These are phyloP conservation scores for Drosophila pegasa DNA, from an alignment of 2,888 invertebrate genomes.

Conservation along the genomic window DNA sequence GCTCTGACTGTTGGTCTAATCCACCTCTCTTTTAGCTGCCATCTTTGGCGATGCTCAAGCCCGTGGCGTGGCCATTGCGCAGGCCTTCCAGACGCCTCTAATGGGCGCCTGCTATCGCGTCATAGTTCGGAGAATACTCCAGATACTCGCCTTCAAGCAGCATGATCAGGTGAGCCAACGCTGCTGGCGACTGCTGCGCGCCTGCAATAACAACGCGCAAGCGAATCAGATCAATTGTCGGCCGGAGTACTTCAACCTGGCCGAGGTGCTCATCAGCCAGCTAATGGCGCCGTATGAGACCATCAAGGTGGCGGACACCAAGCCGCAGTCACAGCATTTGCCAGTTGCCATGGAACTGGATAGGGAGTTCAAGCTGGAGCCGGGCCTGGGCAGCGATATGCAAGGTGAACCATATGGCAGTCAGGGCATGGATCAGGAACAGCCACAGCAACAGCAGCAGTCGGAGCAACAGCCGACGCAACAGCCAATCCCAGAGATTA, in stretches of 20 bases:
- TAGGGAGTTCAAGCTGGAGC: slow-evolving; percentile 50
- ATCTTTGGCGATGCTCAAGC: slow-evolving; percentile 76
- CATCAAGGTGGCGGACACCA: slow-evolving; percentile 64
- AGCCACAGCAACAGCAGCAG: slow-evolving; percentile 22
- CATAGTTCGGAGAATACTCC: slow-evolving; percentile 81
- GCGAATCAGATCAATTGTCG: slow-evolving; percentile 79
- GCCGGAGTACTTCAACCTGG: slow-evolving; percentile 82
- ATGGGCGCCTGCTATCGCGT: slow-evolving; percentile 83
- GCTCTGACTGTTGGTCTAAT: not conserved
- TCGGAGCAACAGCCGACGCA: slow-evolving; percentile 15
- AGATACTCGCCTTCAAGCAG: slow-evolving; percentile 83
- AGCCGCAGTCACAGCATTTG: slow-evolving; percentile 14
- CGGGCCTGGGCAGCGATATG: slow-evolving; percentile 18
- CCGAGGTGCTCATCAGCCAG: slow-evolving; percentile 83
- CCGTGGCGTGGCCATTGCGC: slow-evolving; percentile 64
- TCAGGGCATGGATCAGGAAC: slow-evolving; percentile 21
- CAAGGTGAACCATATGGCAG: slow-evolving; percentile 38
- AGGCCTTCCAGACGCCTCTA: slow-evolving; percentile 78
- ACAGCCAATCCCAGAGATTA: slow-evolving; percentile 25
- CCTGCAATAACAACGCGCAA: slow-evolving; percentile 80
- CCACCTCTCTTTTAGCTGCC: slow-evolving; percentile 54
- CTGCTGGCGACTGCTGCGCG: slow-evolving; percentile 82
- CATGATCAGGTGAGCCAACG: slow-evolving; percentile 77
- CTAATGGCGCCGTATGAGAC: slow-evolving; percentile 82
- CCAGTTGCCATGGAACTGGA: slow-evolving; percentile 67